These are phyloP conservation scores for Leucosticte australis DNA, from an alignment of 2,113 vertebrate species.

Conservation along the genomic window DNA sequence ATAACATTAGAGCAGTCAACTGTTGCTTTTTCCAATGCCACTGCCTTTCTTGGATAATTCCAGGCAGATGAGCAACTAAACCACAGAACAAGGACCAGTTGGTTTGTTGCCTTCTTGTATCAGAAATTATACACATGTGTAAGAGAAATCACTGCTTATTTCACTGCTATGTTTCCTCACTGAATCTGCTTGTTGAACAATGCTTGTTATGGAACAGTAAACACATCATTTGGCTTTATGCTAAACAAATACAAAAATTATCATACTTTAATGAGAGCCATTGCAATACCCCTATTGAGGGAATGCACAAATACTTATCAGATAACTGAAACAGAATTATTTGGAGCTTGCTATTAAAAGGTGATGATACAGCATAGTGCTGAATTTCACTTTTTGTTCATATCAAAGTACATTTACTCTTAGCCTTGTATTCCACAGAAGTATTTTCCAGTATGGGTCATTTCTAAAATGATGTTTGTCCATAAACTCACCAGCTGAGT, in stretches of 20 bases:
- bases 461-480: background rate
- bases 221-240: background rate
- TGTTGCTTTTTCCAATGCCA: background rate
- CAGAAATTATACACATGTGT: background rate
- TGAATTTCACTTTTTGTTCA: background rate
- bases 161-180: background rate
- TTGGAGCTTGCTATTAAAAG: background rate
- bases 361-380: background rate
- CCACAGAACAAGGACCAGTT: background rate
- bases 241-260: background rate
- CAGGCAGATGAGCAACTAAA: background rate
- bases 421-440: background rate
- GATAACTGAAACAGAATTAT: background rate
- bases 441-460: background rate
- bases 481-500: background rate
- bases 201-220: background rate
- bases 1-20: background rate
- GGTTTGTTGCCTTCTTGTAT: background rate
- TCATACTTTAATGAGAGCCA: background rate
- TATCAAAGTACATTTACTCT: background rate
- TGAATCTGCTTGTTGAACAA: background rate
- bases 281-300: background rate
- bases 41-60: background rate
- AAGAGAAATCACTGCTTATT: background rate
- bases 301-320: background rate